Conservation (phyloP, 2,888 invertebrate genomes). For the Perithous albicinctus region DNA sequence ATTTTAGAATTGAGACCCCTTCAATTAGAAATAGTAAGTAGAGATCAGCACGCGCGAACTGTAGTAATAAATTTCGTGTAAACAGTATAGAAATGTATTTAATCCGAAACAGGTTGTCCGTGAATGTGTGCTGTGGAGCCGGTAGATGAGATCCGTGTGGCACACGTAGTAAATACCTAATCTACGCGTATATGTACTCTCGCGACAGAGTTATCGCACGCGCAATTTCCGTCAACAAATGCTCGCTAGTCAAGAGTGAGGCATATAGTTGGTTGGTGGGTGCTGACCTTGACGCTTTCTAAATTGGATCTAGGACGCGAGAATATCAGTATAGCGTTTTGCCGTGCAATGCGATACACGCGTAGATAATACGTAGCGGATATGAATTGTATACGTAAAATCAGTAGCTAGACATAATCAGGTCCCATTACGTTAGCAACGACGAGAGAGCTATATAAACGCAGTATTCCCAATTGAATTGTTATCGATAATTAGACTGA, state of each 20-base stretch:
- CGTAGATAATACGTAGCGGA: conserved; percentile 21
- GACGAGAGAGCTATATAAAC: conserved; percentile 7
- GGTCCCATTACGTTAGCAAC: background rate
- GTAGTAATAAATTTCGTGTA: background rate
- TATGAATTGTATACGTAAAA: background rate
- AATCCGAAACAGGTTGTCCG: background rate
- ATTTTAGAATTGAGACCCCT: too few species aligned
- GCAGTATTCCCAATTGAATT: conserved; percentile 42
- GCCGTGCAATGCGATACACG: conserved; percentile 24
- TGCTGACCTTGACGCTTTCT: conserved; percentile 61
- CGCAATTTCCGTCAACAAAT: conserved; percentile 58
- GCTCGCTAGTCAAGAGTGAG: conserved; percentile 22
- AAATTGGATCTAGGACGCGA: conserved; percentile 63
- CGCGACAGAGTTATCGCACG: conserved; percentile 50
- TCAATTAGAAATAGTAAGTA: too few species aligned
- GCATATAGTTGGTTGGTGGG: conserved; percentile 15
- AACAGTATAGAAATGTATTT: background rate
- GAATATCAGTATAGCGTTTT: conserved; percentile 53
- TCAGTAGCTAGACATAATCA: background rate
- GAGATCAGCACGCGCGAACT: background rate
- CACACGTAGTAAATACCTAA: background rate
- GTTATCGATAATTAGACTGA: conserved; percentile 45
- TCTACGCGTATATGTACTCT: conserved; percentile 1
- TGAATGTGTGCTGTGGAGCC: background rate
- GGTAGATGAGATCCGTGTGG: background rate